Evolutionary conservation across 2,113 vertebrate genomes (phyloP).

Genomic region (Leptocoma aspasia): DNA sequence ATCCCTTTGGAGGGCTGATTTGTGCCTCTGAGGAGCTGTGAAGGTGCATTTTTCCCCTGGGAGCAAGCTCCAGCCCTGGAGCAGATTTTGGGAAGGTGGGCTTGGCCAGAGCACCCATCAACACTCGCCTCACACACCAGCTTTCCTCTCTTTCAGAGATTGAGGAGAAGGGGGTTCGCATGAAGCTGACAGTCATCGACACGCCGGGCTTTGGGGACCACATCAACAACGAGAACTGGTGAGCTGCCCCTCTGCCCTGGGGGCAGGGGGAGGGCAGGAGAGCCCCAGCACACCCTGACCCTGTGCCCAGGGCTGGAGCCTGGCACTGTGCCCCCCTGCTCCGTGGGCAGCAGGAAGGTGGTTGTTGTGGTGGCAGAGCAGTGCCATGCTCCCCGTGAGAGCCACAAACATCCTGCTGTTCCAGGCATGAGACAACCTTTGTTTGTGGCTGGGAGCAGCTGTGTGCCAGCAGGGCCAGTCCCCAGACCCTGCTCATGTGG

Average conservation of each 20-base stretch:
- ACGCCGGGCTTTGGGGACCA: conserved; percentile 97
- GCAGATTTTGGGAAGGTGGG: neutral
- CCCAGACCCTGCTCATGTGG: neutral
- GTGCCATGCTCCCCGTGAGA: neutral
- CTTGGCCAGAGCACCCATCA: rapidly evolving
- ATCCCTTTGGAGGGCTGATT: neutral
- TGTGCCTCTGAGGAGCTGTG: neutral
- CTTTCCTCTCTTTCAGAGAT: conserved; percentile 77
- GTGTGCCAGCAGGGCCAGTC: neutral
- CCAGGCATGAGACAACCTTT: conserved; percentile 12
- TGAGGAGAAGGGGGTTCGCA: conserved; percentile 96
- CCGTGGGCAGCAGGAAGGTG: neutral
- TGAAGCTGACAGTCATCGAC: conserved; percentile 97
- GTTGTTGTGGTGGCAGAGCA: neutral
- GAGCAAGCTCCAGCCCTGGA: neutral
- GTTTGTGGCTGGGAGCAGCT: conserved; percentile 11
- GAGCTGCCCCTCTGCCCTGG: neutral
- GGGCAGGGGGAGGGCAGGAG: neutral
- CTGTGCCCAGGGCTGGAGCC: neutral
- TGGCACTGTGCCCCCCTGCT: neutral
- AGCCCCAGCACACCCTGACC: neutral
- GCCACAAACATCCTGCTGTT: conserved; percentile 47
- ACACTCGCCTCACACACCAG: rapidly evolving
- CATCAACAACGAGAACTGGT: conserved; percentile 99
- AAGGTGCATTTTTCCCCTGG: neutral